These are phyloP conservation scores for Eufriesea mexicana DNA, from an alignment of 1,140 invertebrate genomes.

Conservation along the genomic window DNA sequence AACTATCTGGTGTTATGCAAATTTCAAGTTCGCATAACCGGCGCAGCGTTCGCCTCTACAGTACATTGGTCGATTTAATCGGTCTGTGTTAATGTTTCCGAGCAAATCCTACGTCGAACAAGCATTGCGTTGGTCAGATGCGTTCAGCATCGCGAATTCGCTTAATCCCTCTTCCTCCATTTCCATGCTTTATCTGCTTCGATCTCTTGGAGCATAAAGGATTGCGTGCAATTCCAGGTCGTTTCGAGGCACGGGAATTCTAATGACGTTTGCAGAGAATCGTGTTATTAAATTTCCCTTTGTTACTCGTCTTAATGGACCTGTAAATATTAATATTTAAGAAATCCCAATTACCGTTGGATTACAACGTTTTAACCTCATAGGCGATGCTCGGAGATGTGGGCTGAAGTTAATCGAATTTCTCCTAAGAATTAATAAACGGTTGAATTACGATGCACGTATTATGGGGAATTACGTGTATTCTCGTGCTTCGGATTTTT, in stretches of 20 bases:
- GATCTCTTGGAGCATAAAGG: slow-evolving; percentile 35
- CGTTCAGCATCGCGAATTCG: slow-evolving; percentile 35
- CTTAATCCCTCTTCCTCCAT: slow-evolving; percentile 49
- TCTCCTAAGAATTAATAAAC: too few relatives aligned
- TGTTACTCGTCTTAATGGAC: background rate
- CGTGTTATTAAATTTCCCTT: background rate
- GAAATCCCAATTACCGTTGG: background rate
- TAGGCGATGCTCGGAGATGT: too few relatives aligned
- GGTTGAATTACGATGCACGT: too few relatives aligned
- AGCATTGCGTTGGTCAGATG: slow-evolving; percentile 27
- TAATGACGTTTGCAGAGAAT: background rate
- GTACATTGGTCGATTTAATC: slow-evolving; percentile 50
- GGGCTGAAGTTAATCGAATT: too few relatives aligned
- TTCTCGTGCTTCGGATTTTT: too few relatives aligned
- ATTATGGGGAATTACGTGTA: too few relatives aligned
- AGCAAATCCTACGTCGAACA: slow-evolving; percentile 53
- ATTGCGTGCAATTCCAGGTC: background rate
- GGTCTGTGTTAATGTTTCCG: slow-evolving; percentile 41
- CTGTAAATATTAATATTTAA: background rate
- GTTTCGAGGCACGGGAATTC: background rate
- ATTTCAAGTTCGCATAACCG: slow-evolving; percentile 43
- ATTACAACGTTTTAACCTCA: too few relatives aligned
- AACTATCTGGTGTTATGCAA: slow-evolving; percentile 23
- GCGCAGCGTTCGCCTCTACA: slow-evolving; percentile 4
- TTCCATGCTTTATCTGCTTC: slow-evolving; percentile 40